Evolutionary conservation across 2,113 vertebrate species (phyloP).

Genomic region (Bos taurus): DNA sequence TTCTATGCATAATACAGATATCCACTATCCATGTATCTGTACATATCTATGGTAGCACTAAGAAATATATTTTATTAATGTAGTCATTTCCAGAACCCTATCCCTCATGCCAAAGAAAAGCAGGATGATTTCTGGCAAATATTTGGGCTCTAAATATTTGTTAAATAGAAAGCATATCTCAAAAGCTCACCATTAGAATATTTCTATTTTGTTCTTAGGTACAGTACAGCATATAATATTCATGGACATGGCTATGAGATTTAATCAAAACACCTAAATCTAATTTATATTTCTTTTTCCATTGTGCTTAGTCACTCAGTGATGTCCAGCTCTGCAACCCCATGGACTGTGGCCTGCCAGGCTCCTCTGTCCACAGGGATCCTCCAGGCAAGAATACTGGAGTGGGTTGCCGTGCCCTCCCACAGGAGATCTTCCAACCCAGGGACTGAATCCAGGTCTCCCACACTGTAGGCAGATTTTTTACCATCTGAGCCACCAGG

Average conservation of each 20-base stretch:
- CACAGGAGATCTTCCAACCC: neutral
- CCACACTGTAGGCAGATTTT: neutral
- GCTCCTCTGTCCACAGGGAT: neutral
- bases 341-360: neutral
- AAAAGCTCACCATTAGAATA: neutral
- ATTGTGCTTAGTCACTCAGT: neutral
- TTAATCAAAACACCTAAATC: neutral
- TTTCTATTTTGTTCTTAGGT: neutral
- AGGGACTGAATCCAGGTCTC: neutral
- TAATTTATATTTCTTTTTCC: neutral
- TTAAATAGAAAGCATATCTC: neutral
- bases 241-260: neutral
- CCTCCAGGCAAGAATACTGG: neutral
- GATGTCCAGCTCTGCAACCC: fast-evolving
- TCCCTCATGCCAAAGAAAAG: neutral
- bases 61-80: neutral
- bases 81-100: neutral
- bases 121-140: neutral
- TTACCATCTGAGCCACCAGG: neutral
- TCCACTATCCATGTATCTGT: neutral
- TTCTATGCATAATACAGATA: neutral
- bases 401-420: neutral
- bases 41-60: neutral
- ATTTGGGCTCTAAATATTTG: neutral
- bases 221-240: neutral